These are phyloP conservation scores for Calliopsis andreniformis DNA, from an alignment of 1,140 invertebrate genomes.

Conservation along the genomic window DNA sequence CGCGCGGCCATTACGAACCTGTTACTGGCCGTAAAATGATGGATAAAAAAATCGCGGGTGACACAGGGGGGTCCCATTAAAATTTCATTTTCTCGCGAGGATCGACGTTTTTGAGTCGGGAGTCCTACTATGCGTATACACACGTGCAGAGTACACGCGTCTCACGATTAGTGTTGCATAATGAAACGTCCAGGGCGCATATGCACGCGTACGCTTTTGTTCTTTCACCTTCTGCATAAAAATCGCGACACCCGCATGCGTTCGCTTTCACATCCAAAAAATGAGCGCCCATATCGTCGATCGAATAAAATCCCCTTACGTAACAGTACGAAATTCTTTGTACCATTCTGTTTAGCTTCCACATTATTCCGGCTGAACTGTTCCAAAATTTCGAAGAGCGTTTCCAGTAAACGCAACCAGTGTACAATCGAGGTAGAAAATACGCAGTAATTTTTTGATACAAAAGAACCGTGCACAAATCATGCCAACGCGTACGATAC, in stretches of 20 bases:
- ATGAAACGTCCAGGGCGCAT: constrained; percentile 15
- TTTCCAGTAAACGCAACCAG: not conserved
- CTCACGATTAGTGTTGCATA: constrained; percentile 25
- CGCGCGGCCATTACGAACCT: not conserved
- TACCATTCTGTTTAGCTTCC: not conserved
- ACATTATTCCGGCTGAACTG: not conserved
- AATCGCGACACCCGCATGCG: constrained; percentile 46
- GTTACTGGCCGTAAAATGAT: not conserved
- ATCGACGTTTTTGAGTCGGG: not conserved
- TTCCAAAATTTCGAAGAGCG: not conserved
- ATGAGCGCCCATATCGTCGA: constrained; percentile 27
- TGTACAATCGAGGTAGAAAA: not conserved
- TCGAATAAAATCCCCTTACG: constrained; percentile 35
- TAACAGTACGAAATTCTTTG: constrained; percentile 20
- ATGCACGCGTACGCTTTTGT: constrained; percentile 8
- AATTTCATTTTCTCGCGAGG: no score
- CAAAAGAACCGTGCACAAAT: no score
- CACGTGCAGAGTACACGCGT: not conserved
- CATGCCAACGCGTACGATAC: not conserved
- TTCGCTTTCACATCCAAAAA: constrained; percentile 45
- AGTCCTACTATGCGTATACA: not conserved
- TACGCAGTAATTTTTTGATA: no score
- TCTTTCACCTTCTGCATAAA: constrained; percentile 41
- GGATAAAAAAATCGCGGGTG: not conserved
- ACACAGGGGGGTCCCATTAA: not conserved